phyloP scores from a whole-genome alignment of 2,113 vertebrate species.

The Gymnocephalus cernua region DNA sequence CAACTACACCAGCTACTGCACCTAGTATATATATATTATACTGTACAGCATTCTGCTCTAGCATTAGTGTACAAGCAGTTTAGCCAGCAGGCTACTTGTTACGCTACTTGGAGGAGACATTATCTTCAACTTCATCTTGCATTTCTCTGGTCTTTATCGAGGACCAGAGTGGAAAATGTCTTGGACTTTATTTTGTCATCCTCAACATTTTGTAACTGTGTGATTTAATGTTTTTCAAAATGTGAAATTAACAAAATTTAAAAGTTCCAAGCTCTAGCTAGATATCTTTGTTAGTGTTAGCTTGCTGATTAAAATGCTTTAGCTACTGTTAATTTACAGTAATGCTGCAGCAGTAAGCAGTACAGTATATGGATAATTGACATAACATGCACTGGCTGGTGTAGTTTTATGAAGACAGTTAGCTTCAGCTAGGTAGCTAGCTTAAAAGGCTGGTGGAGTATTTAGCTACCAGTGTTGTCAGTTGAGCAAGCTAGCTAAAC shows the following conservation, averaged over 20 bases:
- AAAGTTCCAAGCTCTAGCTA: neutral
- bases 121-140: neutral
- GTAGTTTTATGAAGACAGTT: neutral
- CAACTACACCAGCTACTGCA: neutral
- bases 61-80: neutral
- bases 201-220: neutral
- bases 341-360: neutral
- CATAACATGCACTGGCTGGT: neutral
- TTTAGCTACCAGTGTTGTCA: neutral
- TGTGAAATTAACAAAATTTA: neutral
- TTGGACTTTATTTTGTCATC: neutral
- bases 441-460: neutral
- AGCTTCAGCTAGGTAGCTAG: neutral
- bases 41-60: neutral
- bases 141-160: neutral
- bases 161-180: neutral
- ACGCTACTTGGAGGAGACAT: neutral
- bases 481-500: neutral
- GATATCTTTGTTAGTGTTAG: neutral
- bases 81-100: neutral
- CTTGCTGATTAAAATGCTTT: neutral
- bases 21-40: too few relatives aligned
- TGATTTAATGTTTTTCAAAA: neutral
- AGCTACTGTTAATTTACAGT: neutral
- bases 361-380: neutral